Evolutionary conservation across 2,113 vertebrate species (phyloP).

Genomic region (Carollia perspicillata): DNA sequence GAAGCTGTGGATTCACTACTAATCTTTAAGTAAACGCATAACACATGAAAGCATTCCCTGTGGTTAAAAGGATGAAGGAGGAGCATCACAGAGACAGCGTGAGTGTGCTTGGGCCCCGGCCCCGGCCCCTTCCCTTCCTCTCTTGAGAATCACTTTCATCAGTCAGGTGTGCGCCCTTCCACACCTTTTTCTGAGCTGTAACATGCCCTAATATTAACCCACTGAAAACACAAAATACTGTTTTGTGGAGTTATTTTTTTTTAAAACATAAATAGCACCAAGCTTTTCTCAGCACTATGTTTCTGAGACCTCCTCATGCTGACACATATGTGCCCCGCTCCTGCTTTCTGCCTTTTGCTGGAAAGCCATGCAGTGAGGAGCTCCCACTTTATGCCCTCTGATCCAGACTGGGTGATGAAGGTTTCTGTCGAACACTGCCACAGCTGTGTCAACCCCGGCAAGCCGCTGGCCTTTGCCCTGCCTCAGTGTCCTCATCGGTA

Average conservation of each 20-base stretch:
- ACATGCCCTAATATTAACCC: background rate
- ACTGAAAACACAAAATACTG: background rate
- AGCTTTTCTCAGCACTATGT: background rate
- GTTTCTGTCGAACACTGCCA: background rate
- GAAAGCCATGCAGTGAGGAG: background rate
- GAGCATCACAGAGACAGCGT: background rate
- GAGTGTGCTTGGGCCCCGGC: background rate
- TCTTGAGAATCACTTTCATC: rapidly evolving
- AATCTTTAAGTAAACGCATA: background rate
- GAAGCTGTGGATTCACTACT: background rate
- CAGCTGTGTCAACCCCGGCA: background rate
- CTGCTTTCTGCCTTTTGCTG: background rate
- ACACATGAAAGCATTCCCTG: background rate
- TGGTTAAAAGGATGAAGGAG: background rate
- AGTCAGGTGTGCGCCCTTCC: rapidly evolving
- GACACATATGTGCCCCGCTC: background rate
- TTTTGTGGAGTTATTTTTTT: background rate
- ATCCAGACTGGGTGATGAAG: rapidly evolving
- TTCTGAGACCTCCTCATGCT: background rate
- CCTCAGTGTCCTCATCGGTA: background rate
- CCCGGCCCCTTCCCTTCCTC: background rate
- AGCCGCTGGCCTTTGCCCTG: background rate
- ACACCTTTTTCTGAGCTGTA: background rate
- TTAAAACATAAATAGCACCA: background rate
- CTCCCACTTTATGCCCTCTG: background rate